These are phyloP conservation scores for Clamator glandarius DNA, from an alignment of 2,797 vertebrate species.

Conservation along the genomic window DNA sequence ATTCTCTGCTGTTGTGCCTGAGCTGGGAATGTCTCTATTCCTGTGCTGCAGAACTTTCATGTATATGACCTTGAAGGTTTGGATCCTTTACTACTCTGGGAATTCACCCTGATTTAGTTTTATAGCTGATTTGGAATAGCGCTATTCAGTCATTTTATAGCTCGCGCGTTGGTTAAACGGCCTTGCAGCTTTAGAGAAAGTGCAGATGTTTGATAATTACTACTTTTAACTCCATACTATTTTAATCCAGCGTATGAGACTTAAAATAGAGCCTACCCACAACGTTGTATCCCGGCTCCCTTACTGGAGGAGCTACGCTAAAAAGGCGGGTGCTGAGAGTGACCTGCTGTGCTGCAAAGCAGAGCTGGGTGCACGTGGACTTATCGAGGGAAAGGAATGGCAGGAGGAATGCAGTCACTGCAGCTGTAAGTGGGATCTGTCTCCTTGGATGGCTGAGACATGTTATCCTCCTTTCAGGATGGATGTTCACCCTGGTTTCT, in stretches of 20 bases:
- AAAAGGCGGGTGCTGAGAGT: not conserved
- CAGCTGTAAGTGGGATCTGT: not conserved
- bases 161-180: not conserved
- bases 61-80: not conserved
- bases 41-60: not conserved
- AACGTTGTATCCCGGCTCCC: not conserved
- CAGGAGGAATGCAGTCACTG: not conserved
- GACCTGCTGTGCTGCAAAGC: not conserved
- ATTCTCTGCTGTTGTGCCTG: not conserved
- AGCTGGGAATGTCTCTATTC: not conserved
- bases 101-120: not conserved
- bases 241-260: slow-evolving; percentile 3
- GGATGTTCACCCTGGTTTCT: not conserved
- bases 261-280: slow-evolving; percentile 39
- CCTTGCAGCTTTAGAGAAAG: slow-evolving; percentile 22
- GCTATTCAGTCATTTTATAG: not conserved
- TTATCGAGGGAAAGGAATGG: not conserved
- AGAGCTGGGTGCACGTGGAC: not conserved
- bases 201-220: slow-evolving; percentile 64
- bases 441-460: not conserved
- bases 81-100: not conserved
- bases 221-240: slow-evolving; percentile 28
- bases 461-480: not conserved
- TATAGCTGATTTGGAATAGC: slow-evolving; percentile 8
- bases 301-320: not conserved